Base-by-base conservation (phyloP, 2,888 invertebrate species). In the Perizoma flavofasciatum region DNA sequence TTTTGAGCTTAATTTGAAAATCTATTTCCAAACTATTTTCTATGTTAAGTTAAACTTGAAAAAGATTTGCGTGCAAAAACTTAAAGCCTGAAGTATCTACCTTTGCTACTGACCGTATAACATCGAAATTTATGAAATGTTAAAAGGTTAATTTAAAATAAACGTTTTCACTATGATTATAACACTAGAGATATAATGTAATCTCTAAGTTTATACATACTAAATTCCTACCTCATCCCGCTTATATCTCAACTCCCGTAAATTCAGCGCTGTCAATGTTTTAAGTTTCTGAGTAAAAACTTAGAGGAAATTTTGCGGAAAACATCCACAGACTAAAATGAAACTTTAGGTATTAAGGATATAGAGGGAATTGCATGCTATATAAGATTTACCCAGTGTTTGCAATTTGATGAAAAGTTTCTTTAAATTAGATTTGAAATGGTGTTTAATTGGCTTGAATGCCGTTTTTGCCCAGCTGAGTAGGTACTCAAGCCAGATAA, bases 251-350 rank as follows among this genome's bases (percentile, higher is more conserved):
- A 48, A 55, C 66, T 73, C 73, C 75, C 76, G 75, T 83, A 85
- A 85, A 85, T 85, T 77, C 67, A 71, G 70, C 68, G 73, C 77
- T 79, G 82, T 81, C 83, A 79, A 83, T 85, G 81, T 82, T 78
- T 77, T 67, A 78, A 80, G 75, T 83, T 75, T 71, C 66, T 65
- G 73, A 83, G 79, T 81, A 83, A 79, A 78, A 82, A 76, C 73
- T 79, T 71, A 63, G 69, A 53, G 62, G 44, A 53, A 63, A 63
- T 63, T 67, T 59, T 45, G 49, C 49, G 44, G 49, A 66, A 69
- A 69, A 66, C 69, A 66, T 61, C 68, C 60, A 59, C 70, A 67
- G 67, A 70, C 67, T 73, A 72, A 72, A 73, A 76, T 70, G 66
- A 70, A 75, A 75, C 71, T 77, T 74, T 72, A n/a, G n/a, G n/a